Percentiles rank a stretch among this genome's conserved stretches.
These are phyloP conservation scores for Eleutherodactylus coqui DNA, from an alignment of 2,797 vertebrate species.

Conservation along the genomic window DNA sequence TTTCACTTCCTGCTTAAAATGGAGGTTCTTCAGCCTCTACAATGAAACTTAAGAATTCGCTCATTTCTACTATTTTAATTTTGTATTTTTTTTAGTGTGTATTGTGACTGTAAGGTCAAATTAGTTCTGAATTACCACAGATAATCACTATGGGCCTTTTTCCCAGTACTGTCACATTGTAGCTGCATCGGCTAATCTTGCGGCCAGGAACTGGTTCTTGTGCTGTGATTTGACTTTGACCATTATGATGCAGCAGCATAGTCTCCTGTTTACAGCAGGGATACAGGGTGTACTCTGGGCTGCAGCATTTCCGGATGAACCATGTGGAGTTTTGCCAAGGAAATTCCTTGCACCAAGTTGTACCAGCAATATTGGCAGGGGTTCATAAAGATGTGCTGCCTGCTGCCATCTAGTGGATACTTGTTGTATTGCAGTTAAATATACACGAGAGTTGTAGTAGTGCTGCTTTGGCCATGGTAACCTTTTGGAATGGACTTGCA, in stretches of 20 bases:
- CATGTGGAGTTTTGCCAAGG: neutral
- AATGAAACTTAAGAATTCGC: no score
- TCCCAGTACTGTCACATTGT: neutral
- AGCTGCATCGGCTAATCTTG: no score
- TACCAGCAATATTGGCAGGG: neutral
- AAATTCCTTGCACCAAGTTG: neutral
- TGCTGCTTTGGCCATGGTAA: no score
- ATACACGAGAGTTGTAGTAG: neutral
- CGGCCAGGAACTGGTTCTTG: neutral
- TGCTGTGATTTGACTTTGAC: neutral
- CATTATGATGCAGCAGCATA: neutral
- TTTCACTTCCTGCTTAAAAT: no score
- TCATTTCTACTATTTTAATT: no score
- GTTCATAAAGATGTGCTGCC: neutral
- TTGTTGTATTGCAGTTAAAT: neutral
- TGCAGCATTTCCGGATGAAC: neutral
- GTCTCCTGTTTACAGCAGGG: neutral
- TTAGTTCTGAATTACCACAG: no score
- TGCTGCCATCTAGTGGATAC: slow-evolving; percentile 2
- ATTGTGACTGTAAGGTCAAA: no score
- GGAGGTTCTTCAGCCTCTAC: no score
- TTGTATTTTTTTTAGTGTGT: no score
- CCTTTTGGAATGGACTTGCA: no score
- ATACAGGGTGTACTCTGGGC: neutral
- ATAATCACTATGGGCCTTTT: no score